These are phyloP conservation scores for Phycodurus eques DNA, from an alignment of 2,113 vertebrate species.

Conservation along the genomic window DNA sequence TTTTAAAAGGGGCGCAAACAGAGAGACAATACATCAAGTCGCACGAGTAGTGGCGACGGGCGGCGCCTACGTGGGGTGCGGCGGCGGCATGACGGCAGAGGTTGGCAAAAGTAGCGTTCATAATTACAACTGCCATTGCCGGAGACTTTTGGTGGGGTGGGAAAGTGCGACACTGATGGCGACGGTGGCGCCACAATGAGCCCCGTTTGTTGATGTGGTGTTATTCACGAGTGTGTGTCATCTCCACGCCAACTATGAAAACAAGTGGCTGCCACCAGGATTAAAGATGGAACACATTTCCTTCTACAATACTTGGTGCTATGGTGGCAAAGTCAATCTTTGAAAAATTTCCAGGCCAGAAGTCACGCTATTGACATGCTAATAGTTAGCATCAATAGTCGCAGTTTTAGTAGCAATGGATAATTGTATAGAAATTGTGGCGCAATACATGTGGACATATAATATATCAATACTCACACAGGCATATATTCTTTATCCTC, in stretches of 20 bases:
- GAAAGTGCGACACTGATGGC: constrained; percentile 56
- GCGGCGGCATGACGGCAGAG: constrained; percentile 50
- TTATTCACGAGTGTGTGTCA: constrained; percentile 17
- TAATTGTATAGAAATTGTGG: too few relatives aligned
- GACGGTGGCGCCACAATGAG: constrained; percentile 55
- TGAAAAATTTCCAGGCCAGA: too few relatives aligned
- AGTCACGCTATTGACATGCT: too few relatives aligned
- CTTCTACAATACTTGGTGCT: background rate
- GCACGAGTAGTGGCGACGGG: constrained; percentile 68
- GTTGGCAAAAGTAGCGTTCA: constrained; percentile 65
- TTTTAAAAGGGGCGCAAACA: constrained; percentile 60
- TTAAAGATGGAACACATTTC: too few relatives aligned
- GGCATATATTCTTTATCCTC: too few relatives aligned
- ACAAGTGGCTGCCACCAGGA: too few relatives aligned
- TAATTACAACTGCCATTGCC: constrained; percentile 63
- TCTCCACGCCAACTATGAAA: constrained; percentile 7
- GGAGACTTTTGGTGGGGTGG: constrained; percentile 56
- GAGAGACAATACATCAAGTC: constrained; percentile 71
- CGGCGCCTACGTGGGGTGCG: constrained; percentile 57
- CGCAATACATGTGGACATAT: too few relatives aligned
- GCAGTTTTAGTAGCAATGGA: too few relatives aligned
- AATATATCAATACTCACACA: too few relatives aligned
- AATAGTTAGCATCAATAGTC: too few relatives aligned
- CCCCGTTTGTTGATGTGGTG: constrained; percentile 36
- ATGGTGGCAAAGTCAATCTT: too few relatives aligned